Percentiles rank a stretch among this genome's conserved stretches.
Evolutionary conservation across 2,113 vertebrate species (phyloP).

Genomic region (Salvelinus fontinalis): DNA sequence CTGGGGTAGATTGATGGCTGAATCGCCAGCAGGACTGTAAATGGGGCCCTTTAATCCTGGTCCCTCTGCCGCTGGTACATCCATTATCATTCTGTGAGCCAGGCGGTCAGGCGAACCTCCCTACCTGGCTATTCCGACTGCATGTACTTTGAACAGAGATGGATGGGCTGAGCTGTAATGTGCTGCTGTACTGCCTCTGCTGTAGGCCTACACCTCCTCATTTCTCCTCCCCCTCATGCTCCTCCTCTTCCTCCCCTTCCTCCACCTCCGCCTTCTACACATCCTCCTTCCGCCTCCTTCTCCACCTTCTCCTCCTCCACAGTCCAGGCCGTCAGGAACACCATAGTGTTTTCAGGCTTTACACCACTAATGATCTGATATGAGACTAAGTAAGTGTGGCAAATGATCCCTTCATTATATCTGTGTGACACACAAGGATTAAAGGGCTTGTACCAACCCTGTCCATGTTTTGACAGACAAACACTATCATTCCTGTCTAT

Average conservation of each 20-base stretch:
- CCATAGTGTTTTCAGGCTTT: no score
- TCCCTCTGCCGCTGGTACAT: conserved; percentile 41
- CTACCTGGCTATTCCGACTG: conserved; percentile 42
- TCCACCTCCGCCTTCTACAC: neutral
- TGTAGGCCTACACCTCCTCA: conserved; percentile 33
- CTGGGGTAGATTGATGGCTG: conserved; percentile 61
- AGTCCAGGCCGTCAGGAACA: no score
- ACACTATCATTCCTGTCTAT: no score
- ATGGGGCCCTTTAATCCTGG: conserved; percentile 59
- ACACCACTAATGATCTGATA: neutral
- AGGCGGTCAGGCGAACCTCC: neutral
- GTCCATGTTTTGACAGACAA: no score
- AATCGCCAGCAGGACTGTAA: conserved; percentile 60
- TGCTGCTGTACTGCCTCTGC: conserved; percentile 47
- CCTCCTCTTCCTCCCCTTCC: neutral
- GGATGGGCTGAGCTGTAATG: conserved; percentile 54
- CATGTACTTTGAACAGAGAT: conserved; percentile 59
- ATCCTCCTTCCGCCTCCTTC: neutral
- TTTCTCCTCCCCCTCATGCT: conserved; percentile 26
- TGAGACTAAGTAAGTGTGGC: no score
- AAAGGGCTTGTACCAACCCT: no score
- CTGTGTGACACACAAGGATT: no score
- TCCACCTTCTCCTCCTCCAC: no score
- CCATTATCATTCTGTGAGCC: conserved; percentile 59
- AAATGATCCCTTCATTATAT: no score